phyloP scores from a whole-genome alignment of 2,113 vertebrate genomes.

The Melanerpes aurifrons region DNA sequence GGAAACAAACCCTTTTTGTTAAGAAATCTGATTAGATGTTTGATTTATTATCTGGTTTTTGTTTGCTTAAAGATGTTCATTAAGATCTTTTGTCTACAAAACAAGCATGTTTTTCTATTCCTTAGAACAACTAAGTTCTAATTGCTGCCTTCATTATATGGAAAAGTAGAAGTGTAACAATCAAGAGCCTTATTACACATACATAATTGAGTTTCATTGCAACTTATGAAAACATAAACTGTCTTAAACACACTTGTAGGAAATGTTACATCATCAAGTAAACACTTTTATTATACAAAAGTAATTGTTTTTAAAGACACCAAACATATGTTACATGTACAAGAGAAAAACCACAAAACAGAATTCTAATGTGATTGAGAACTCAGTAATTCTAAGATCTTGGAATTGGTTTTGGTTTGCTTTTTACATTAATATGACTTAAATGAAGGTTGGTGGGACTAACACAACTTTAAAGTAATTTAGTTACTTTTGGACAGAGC shows the following conservation, averaged over 20 bases:
- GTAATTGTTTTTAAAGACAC: conserved; percentile 83
- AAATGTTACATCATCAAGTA: conserved; percentile 81
- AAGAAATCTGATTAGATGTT: conserved; percentile 80
- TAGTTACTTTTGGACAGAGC: not conserved
- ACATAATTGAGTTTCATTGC: conserved; percentile 85
- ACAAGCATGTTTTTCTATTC: conserved; percentile 78
- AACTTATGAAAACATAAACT: conserved; percentile 85
- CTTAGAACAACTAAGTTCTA: conserved; percentile 83
- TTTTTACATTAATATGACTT: not conserved
- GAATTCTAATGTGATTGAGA: conserved; percentile 61
- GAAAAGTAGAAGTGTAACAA: conserved; percentile 83
- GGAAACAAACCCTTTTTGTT: conserved; percentile 32
- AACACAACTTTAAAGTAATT: not conserved
- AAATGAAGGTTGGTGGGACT: not conserved
- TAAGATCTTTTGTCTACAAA: conserved; percentile 82
- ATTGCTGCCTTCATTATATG: conserved; percentile 84
- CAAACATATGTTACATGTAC: conserved; percentile 78
- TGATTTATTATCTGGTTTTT: conserved; percentile 75
- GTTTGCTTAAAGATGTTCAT: conserved; percentile 67
- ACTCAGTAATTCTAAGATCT: conserved; percentile 32
- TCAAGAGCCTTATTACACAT: conserved; percentile 85
- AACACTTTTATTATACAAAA: conserved; percentile 83
- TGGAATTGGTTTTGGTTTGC: not conserved
- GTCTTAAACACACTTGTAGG: conserved; percentile 83
- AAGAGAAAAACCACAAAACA: not conserved